Evolutionary conservation across 1,140 invertebrate genomes (phyloP), one percentile per base, ranked within the genome.

Genomic region (Semibalanus balanoides): DNA sequence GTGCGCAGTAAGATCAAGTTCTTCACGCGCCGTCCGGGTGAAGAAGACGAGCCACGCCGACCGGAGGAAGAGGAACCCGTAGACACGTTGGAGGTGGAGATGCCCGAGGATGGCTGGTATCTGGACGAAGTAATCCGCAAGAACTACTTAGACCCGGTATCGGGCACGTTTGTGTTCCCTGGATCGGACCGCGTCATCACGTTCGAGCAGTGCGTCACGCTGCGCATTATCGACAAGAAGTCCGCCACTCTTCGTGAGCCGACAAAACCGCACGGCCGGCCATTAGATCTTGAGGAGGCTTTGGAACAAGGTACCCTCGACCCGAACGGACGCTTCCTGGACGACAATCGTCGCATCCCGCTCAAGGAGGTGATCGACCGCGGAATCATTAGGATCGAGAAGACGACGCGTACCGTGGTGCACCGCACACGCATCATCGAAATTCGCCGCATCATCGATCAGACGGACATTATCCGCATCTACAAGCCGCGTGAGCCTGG

Each of bases 91-190:
- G 77, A 76, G n/a, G 71, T 75, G 31, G 78, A 78, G 64, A 73
- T 79, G 14, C 79, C 93, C 1, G 84, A 86, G n/a, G 90, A 91
- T 78, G 93, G 93, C 19, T 94, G 93, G 93, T 86, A 86, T 74
- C 84, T 95, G 0, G 84, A 86, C 74, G 90, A 93, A 81, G 92
- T 91, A 17, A 93, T 95, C 75, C 85, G 90, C 40, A 87, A 90
- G 82, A 87, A 88, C 71, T 83, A 95, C 3, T 92, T 95, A 79
- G 91, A 97, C 84, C 88, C 92, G 0, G 85, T 88, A 0, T 90
- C 88, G 9, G 94, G 94, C 3, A 85, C 94, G 3, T 95, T 97
- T 81, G 90, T 90, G 74, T 92, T 97, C 80, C 93, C 94, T 51
- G 91, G 91, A 40, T 94, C 93, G 0, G 92, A 95, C 82, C 87